Base-by-base conservation (phyloP, 2,113 vertebrate species). In the Cyphomyrus plagiostoma region DNA sequence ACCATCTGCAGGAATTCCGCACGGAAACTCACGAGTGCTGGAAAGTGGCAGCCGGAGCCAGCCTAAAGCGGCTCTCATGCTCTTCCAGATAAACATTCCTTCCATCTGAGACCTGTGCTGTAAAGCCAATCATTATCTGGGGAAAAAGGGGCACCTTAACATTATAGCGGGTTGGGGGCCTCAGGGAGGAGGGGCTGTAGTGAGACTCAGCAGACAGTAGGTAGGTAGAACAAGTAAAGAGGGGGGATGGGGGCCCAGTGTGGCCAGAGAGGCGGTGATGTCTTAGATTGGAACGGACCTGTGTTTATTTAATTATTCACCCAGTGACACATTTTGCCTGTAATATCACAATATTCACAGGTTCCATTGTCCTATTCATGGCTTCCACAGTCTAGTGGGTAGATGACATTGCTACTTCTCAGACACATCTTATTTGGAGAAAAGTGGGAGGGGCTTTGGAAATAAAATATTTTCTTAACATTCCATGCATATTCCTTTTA, bases 111-210 rank as follows among this genome's bases (percentile, higher is more conserved):
- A 89, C 77, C 77, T 48, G 89, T 50, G 13, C 52, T 85, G 80
- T 83, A 58, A 89, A 85, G 89, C 89, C 45, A 80, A 89, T 89
- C 80, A 84, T 83, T 85, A 89, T 89, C 89, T 89, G 89, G 52
- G 77, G 4, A 88, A 62, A 56, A 80, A 58, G 52, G 50, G 77
- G 80, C 74, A 83, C 74, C 88, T 89, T 84, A 50, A 89, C 62
- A 89, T 50, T 56, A 53, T 26, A 52, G 70, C 4, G 21, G 9
- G 15, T n/a, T 4, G 45, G 58, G 35, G 39, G 17, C 6, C n/a
- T n/a, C 53, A 49, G 87, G 26, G 39, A 45, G 53, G 30, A 70
- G 58, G 45, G 87, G 62, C 35, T 42, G 15, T 7, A 39, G 53
- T 19, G 30, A 70, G 58, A 39, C 39, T 66, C 23, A 19, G 13